Conservation (phyloP, 2,113 vertebrate genomes). For the Aviceda subcristata region DNA sequence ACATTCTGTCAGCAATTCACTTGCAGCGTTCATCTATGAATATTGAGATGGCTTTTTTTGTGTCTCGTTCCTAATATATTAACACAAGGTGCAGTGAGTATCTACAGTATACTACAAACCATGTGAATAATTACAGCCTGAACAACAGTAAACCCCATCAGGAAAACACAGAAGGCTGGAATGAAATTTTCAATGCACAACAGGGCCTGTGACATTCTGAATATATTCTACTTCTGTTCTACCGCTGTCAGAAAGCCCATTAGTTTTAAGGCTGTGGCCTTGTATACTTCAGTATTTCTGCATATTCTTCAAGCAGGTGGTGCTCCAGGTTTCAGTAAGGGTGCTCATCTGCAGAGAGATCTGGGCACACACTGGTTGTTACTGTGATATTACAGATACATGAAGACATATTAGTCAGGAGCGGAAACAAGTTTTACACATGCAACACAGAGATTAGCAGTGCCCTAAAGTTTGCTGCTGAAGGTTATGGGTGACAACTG, state of each 20-base stretch:
- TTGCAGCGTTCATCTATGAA: conserved; percentile 32
- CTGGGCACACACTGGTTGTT: not conserved
- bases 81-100: not conserved
- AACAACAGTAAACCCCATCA: not conserved
- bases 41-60: not conserved
- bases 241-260: not conserved
- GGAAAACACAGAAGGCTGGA: not conserved
- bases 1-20: conserved; percentile 45
- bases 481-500: not conserved
- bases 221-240: not conserved
- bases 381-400: not conserved
- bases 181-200: not conserved
- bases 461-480: not conserved
- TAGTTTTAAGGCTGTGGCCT: not conserved
- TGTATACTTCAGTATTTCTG: not conserved
- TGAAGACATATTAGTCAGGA: not conserved
- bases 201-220: not conserved
- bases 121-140: not conserved
- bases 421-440: not conserved
- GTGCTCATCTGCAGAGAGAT: not conserved
- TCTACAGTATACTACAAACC: not conserved
- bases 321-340: not conserved
- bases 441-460: not conserved
- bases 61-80: not conserved
- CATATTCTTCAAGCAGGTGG: not conserved